Evolutionary conservation across 2,888 invertebrate species (phyloP).

Genomic region (Neoascia interrupta): DNA sequence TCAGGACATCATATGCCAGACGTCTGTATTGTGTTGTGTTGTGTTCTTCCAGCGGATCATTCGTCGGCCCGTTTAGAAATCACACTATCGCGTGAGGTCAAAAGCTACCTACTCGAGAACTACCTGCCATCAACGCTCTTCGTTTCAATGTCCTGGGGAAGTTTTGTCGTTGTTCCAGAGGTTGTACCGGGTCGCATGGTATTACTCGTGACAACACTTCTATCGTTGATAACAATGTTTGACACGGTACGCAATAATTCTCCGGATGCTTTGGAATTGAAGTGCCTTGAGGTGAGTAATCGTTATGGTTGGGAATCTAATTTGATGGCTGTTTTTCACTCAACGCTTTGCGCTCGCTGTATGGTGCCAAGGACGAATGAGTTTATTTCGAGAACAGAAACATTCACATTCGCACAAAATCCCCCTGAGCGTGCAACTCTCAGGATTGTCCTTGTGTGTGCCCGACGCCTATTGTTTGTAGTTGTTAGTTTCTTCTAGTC

Average conservation of each 20-base stretch:
- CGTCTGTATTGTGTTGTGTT: background rate
- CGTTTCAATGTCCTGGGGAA: conserved; percentile 85
- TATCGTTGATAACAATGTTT: conserved; percentile 85
- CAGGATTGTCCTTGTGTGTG: conserved; percentile 37
- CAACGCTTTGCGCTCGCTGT: background rate
- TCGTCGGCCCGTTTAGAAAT: conserved; percentile 83
- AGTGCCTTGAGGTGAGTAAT: conserved; percentile 81
- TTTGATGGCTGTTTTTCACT: conserved; percentile 17
- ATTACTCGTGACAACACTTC: conserved; percentile 83
- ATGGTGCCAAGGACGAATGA: conserved; percentile 38
- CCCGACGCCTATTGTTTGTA: conserved; percentile 16
- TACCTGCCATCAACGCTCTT: conserved; percentile 84
- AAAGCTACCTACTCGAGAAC: conserved; percentile 83
- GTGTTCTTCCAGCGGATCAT: conserved; percentile 81
- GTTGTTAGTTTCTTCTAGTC: background rate
- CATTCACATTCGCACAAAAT: background rate
- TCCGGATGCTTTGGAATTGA: conserved; percentile 83
- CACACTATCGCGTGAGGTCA: conserved; percentile 82
- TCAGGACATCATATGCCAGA: too few species aligned
- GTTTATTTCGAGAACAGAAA: conserved; percentile 41
- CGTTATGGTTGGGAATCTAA: conserved; percentile 27
- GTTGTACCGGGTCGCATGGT: conserved; percentile 84
- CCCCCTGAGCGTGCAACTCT: background rate
- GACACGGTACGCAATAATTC: conserved; percentile 85
- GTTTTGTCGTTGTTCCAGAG: conserved; percentile 84